Base-by-base conservation (phyloP, 2,888 invertebrate species). In the Agapostemon virescens region DNA sequence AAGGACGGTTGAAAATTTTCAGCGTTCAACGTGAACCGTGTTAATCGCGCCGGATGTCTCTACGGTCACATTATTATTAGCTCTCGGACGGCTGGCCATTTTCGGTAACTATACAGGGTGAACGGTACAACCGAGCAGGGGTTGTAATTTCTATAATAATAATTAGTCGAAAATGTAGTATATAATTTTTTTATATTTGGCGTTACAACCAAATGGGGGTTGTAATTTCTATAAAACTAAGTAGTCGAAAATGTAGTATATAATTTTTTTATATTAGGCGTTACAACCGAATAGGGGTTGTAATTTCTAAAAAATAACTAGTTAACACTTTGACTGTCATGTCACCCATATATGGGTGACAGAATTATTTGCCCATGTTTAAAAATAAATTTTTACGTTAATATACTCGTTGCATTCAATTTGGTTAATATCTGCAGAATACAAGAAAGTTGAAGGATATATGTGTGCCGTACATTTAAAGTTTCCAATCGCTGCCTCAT, bases 1-100 rank as follows among this genome's bases (percentile, higher is more conserved):
- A 83, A 70, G 76, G 73, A 58, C 58, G 33, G 13, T 38, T 36
- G 76, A 67, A 79, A 69, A 71, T 79, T 66, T 36, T 13, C 26
- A 26, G 30, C 71, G n/a, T 77, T 68, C 63, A 58, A 81, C 26
- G 23, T 15, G 61, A 55, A 58, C 55, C 26, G 13, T 20, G 20
- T 30, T 26, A 58, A 69, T 63, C 36, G 38, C 26, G n/a, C n/a
- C 4, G 42, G 7, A 11, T 33, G 1, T 33, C 67, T 61, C 26
- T 26, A 42, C 49, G 61, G 20, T 38, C 30, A 15, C 1, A 63
- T 38, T 63, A 42, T 72, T 69, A 67, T 45, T 20, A 40, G 20
- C 9, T 2, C 30, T 45, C n/a, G 20, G 49, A 49, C 45, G 45
- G 45, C 45, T 1, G 45, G 20, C 0, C 7, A 11, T n/a, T 49